Percentiles rank a stretch among this genome's conserved stretches.
These are phyloP conservation scores for Microtus oregoni DNA, from an alignment of 2,113 vertebrate species.

Conservation along the genomic window DNA sequence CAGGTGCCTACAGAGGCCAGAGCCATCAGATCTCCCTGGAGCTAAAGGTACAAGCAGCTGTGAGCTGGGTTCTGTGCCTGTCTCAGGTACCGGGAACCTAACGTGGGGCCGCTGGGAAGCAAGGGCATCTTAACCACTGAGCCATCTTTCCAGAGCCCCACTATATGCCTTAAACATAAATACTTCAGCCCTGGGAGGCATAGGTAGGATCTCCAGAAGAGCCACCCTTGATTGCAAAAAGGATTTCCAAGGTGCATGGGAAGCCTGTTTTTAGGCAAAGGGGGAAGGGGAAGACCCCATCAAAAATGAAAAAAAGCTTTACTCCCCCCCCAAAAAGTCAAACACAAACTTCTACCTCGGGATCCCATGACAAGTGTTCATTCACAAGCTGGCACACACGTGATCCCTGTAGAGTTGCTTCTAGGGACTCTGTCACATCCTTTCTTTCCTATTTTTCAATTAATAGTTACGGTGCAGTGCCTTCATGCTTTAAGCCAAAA, in stretches of 20 bases:
- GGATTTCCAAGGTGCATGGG: too few relatives aligned
- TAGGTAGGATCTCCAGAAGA: not conserved
- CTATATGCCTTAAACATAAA: not conserved
- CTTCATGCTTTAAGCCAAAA: not conserved
- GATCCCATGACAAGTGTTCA: not conserved
- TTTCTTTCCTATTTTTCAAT: conserved; percentile 18
- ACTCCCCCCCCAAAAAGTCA: not conserved
- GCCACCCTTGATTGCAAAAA: not conserved
- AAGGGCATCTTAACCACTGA: not conserved
- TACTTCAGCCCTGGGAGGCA: not conserved
- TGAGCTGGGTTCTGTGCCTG: not conserved
- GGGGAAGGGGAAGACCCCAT: not conserved
- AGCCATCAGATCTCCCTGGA: not conserved
- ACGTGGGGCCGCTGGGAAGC: not conserved
- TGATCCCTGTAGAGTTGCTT: not conserved
- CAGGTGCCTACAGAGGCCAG: not conserved
- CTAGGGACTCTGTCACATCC: not conserved
- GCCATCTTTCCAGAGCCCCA: not conserved
- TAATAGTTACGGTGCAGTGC: not conserved
- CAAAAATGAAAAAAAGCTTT: not conserved
- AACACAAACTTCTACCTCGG: not conserved
- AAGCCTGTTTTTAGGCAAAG: not conserved
- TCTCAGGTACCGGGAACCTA: not conserved
- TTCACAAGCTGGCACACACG: conserved; percentile 1
- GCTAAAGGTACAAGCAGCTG: not conserved